Base-by-base conservation (phyloP, 2,113 vertebrate species). In the Carassius auratus region DNA sequence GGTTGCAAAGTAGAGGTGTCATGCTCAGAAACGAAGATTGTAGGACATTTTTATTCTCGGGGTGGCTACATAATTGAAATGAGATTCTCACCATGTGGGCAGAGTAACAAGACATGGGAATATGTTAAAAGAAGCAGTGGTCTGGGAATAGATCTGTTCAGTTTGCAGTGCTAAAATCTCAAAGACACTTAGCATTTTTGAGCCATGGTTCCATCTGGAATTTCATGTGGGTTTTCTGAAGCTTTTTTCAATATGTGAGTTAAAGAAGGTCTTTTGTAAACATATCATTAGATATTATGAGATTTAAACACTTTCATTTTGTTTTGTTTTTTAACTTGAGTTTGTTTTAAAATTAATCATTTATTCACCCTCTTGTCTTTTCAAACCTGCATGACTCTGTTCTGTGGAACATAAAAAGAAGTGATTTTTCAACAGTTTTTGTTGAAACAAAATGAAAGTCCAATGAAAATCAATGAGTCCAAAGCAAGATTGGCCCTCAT, bases 41-140 rank as follows among this genome's bases (percentile, higher is more conserved):
- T 90, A 71, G 21, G 57, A 83, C 66, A 83, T 83, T 71, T 59
- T 74, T 7, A 73, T 83, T 73, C 81, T 55, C 66, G 9, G 26
- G 68, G 66, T 83, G 33, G 42, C 48, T 83, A 74, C 12, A 83
- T 83, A 73, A 71, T 83, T 38, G 48, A 83, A 83, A 83, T 23
- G 17, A 73, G 68, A 59, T 74, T 73, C 81, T 83, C 68, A 23
- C 23, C 80, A 33, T 52, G 80, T 69, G 80, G 62, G 62, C 23
- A 19, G 26, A 33, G 30, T 42, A 83, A 83, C 81, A 73, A 83
- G 81, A 83, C 68, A 59, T 42, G 66, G 66, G 68, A 42, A 57
- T 55, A 38, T 57, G 30, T 57, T 33, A 68, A 81, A 68, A 15
- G 19, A 64, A 62, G 61, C 26, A 81, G 50, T 12, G 9, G 33